These are phyloP conservation scores for Formica selysi DNA, from an alignment of 1,140 invertebrate genomes.

Conservation along the genomic window DNA sequence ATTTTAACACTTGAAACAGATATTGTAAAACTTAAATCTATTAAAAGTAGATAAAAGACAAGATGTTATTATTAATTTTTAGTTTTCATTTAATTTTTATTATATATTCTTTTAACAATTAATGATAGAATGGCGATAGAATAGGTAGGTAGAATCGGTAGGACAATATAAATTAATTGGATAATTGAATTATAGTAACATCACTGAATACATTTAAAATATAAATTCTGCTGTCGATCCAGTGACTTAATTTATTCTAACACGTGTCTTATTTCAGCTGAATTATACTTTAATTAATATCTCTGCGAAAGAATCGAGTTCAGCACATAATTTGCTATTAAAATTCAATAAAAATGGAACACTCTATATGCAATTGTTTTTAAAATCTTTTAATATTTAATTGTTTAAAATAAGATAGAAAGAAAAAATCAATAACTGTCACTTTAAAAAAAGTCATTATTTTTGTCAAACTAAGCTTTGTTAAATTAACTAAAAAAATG, in stretches of 20 bases:
- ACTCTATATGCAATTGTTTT: not conserved
- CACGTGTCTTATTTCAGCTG: not conserved
- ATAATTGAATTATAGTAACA: not conserved
- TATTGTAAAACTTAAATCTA: not conserved
- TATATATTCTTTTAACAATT: not conserved
- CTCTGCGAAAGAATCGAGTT: not conserved
- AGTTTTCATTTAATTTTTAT: not conserved
- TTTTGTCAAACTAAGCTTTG: not conserved
- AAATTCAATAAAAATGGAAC: not conserved
- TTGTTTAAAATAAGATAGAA: not conserved
- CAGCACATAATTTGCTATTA: not conserved
- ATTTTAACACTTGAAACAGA: not conserved
- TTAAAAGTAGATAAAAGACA: not conserved
- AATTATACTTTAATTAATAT: not conserved
- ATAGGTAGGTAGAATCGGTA: not conserved
- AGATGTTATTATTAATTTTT: constrained; percentile 13
- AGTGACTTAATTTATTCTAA: constrained; percentile 19
- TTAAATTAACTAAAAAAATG: not conserved
- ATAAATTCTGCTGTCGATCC: constrained; percentile 26
- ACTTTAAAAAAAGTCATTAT: not conserved
- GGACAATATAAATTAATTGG: constrained; percentile 32
- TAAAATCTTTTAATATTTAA: not conserved
- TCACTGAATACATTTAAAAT: constrained; percentile 19
- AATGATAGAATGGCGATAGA: constrained; percentile 14
- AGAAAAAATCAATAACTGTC: not conserved